A percentile compares a stretch with the other conserved stretches of the same genome.
These are phyloP conservation scores for Trichacis sp. DNA, from an alignment of 2,888 invertebrate species.

Conservation along the genomic window DNA sequence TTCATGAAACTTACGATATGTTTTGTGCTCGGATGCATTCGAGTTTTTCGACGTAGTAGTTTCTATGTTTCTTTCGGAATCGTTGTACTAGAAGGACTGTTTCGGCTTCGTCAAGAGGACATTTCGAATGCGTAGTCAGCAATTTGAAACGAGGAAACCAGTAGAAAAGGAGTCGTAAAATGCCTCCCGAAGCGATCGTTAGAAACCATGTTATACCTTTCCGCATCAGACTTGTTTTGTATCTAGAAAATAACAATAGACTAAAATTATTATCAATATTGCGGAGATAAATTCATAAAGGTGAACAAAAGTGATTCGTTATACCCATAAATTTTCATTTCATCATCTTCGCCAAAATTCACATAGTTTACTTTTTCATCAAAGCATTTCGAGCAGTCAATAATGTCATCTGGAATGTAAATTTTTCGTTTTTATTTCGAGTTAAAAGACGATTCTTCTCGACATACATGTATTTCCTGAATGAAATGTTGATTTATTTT, in stretches of 20 bases:
- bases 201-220: conserved; percentile 74
- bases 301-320: too few relatives aligned
- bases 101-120: conserved; percentile 81
- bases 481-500: too few relatives aligned
- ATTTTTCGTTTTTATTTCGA: not conserved
- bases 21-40: conserved; percentile 71
- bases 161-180: conserved; percentile 86
- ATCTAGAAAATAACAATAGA: conserved; percentile 70
- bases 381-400: conserved; percentile 46
- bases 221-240: conserved; percentile 73
- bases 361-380: conserved; percentile 70
- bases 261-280: conserved; percentile 12
- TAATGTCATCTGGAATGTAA: too few relatives aligned
- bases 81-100: conserved; percentile 82
- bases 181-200: conserved; percentile 78
- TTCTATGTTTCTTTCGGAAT: conserved; percentile 81
- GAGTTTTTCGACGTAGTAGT: conserved; percentile 76
- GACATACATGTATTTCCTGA: too few relatives aligned
- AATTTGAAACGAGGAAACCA: conserved; percentile 89
- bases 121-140: conserved; percentile 78
- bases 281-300: too few relatives aligned
- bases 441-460: too few relatives aligned
- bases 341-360: conserved; percentile 73
- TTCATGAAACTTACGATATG: conserved; percentile 52
- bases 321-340: conserved; percentile 71